Evolutionary conservation across 2,888 invertebrate genomes (phyloP).

Genomic region (Lepas anatifera): DNA sequence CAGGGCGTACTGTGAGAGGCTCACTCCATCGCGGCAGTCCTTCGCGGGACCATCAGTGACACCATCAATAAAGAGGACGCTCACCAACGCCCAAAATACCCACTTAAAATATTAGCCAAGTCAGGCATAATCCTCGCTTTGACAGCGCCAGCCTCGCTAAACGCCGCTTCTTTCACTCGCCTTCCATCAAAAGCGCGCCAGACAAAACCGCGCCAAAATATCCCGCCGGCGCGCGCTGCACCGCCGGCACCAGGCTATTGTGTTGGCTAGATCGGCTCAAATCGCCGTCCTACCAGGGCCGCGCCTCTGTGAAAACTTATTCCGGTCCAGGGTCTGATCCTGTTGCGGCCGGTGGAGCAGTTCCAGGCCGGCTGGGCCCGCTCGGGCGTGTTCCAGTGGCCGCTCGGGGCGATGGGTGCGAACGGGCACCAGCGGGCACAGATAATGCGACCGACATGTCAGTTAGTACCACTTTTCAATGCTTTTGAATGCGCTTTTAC

Average conservation of each 20-base stretch:
- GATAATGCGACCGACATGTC: too few species aligned
- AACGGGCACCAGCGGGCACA: too few species aligned
- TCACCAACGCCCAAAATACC: neutral
- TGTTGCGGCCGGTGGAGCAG: neutral
- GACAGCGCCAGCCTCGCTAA: neutral
- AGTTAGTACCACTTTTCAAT: too few species aligned
- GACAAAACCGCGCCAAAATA: constrained; percentile 11
- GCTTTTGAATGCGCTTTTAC: too few species aligned
- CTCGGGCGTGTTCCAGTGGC: neutral
- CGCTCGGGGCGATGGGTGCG: too few species aligned
- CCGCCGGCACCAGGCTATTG: neutral
- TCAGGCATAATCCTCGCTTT: neutral
- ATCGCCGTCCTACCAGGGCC: neutral
- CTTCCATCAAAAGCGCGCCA: neutral
- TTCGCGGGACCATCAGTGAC: too few species aligned
- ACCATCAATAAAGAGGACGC: too few species aligned
- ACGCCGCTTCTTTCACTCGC: neutral
- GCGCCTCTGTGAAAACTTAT: constrained; percentile 6
- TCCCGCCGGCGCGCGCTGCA: neutral
- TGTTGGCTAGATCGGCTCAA: neutral
- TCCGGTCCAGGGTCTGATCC: neutral
- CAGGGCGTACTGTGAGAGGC: too few species aligned
- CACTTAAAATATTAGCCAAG: constrained; percentile 8
- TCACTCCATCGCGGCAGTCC: too few species aligned
- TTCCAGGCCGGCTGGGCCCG: neutral